Base-by-base conservation (phyloP, 2,888 invertebrate species). In the Hofmannophila pseudospretella region DNA sequence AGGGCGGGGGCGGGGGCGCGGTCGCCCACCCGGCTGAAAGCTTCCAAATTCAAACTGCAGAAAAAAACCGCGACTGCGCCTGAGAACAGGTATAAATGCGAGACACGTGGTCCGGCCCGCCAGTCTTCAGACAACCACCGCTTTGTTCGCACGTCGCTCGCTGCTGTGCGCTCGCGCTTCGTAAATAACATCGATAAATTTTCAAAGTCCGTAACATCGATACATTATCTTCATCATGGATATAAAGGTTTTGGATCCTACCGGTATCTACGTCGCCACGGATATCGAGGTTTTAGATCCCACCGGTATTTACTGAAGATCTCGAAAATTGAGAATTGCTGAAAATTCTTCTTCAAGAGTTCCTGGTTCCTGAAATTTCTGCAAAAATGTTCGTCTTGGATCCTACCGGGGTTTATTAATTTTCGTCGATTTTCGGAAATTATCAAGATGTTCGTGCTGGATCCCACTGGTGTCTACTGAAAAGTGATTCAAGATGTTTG, bases 21-120 rank as follows among this genome's bases (percentile, higher is more conserved):
- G 57, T 65, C 69, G 70, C 71, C 74, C 79, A 78, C 77, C 74
- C 76, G 70, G 76, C 39, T 81, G 81, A 82, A 84, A 85, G 81
- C 82, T 81, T 79, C 82, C 79, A 81, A 84, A 84, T 78, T 82
- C 72, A 64, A 77, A 78, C 75, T 70, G 80, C 82, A 70, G 80
- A 86, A 82, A 79, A 82, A 79, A 84, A 77, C 69, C 71, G 77
- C 80, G 72, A 76, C 64, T 67, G 74, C 67, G 59, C 69, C 47
- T 72, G 68, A 72, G 70, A 69, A 62, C 57, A 61, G 65, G 57
- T 82, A 82, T 85, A 85, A 74, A 85, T 74, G 64, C 49, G 51
- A 54, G 69, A 75, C 82, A 84, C 84, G 82, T 84, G 84, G 64
- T 57, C 57, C 60, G 52, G 57, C 51, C 61, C 62, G 69, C 55